A percentile compares a stretch with the other conserved stretches of the same genome.
phyloP scores from a whole-genome alignment of 2,113 vertebrate genomes.

The Candoia aspera region DNA sequence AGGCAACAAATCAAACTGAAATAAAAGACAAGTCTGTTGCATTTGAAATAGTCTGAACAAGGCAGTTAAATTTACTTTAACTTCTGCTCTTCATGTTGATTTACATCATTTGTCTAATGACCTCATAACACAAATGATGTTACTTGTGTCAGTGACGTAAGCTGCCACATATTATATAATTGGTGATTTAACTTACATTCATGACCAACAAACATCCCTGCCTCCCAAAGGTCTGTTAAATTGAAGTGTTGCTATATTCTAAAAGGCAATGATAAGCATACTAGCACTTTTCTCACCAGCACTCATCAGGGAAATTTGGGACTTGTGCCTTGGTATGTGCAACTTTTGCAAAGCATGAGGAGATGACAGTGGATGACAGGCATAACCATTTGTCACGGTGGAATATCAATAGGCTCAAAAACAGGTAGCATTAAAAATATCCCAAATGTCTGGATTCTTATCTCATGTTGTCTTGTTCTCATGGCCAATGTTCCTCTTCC shows the following conservation, averaged over 20 bases:
- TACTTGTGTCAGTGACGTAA: neutral
- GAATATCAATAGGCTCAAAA: slow-evolving; percentile 6
- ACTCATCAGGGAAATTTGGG: neutral
- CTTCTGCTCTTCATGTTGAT: neutral
- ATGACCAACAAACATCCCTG: neutral
- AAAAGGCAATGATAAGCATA: neutral
- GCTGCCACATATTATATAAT: neutral
- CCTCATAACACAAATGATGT: neutral
- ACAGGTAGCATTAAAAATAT: slow-evolving; percentile 1
- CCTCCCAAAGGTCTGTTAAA: neutral
- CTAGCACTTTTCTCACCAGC: neutral
- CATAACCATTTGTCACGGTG: neutral
- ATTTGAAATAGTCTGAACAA: neutral
- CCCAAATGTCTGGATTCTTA: neutral
- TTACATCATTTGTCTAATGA: neutral
- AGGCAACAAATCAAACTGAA: neutral
- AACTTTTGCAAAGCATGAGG: neutral
- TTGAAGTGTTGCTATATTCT: neutral
- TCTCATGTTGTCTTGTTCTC: neutral
- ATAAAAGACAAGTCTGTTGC: neutral
- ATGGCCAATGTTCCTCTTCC: neutral
- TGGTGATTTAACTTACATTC: neutral
- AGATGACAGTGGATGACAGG: slow-evolving; percentile 11
- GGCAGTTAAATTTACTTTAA: neutral
- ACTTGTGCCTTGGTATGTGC: neutral